Evolutionary conservation across 2,888 invertebrate genomes (phyloP).

Genomic region (Gasteruption jaculator): DNA sequence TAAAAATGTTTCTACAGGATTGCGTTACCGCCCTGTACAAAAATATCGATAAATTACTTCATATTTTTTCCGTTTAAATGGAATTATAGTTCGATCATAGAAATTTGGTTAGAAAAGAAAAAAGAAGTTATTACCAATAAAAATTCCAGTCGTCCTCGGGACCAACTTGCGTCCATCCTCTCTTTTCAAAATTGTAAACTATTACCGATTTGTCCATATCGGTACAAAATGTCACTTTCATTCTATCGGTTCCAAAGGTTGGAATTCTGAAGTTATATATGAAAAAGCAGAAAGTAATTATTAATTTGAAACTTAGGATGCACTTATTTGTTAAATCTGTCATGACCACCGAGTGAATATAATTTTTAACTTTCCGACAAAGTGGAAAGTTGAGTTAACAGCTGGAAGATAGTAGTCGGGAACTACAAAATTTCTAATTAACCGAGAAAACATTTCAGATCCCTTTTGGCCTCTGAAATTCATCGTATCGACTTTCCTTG

Average conservation of each 20-base stretch:
- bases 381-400: too few relatives aligned
- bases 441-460: too few relatives aligned
- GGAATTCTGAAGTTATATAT: slow-evolving; percentile 27
- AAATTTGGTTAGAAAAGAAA: neutral
- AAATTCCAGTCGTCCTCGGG: slow-evolving; percentile 95
- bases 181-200: slow-evolving; percentile 84
- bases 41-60: too few relatives aligned
- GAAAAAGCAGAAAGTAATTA: too few relatives aligned
- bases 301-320: too few relatives aligned
- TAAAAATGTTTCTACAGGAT: slow-evolving; percentile 87
- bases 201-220: slow-evolving; percentile 92
- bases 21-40: slow-evolving; percentile 73
- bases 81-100: neutral
- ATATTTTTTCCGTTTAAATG: neutral
- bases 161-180: slow-evolving; percentile 84
- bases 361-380: too few relatives aligned
- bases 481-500: neutral
- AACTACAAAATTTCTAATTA: too few relatives aligned
- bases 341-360: too few relatives aligned
- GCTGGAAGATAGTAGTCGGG: too few relatives aligned
- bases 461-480: too few relatives aligned
- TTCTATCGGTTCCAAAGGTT: slow-evolving; percentile 49
- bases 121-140: slow-evolving; percentile 65
- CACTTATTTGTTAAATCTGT: too few relatives aligned
- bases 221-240: slow-evolving; percentile 68